Evolutionary conservation across 2,113 vertebrate species (phyloP).

Genomic region (Oryctolagus cuniculus): DNA sequence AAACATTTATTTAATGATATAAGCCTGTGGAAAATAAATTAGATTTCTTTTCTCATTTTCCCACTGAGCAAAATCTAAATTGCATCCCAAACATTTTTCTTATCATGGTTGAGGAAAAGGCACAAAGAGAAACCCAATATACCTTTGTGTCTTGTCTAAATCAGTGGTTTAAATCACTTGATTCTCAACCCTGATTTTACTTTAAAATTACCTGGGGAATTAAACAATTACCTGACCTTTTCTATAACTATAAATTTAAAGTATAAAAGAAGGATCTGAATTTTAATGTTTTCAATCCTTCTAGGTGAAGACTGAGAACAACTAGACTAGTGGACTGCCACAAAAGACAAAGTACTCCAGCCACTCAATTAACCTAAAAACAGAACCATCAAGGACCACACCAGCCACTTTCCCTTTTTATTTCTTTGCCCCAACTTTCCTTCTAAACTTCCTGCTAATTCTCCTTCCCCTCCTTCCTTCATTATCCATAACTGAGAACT

Average conservation of each 20-base stretch:
- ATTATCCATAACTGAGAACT: not conserved
- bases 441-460: not conserved
- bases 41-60: not conserved
- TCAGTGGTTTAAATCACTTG: not conserved
- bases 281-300: not conserved
- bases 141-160: not conserved
- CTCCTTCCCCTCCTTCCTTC: not conserved
- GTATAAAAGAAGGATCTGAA: not conserved
- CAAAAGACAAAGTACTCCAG: not conserved
- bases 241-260: not conserved
- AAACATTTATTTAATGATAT: not conserved
- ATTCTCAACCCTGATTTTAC: not conserved
- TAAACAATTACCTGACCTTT: not conserved
- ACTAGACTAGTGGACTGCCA: too few relatives aligned
- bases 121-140: fast-evolving
- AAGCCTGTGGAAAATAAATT: not conserved
- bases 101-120: not conserved
- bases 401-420: not conserved
- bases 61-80: not conserved
- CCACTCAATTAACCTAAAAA: not conserved
- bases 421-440: too few relatives aligned
- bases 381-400: not conserved
- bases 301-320: not conserved
- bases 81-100: not conserved
- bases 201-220: not conserved